Base-by-base conservation (phyloP, 2,113 vertebrate genomes). In the Macquaria australasica region DNA sequence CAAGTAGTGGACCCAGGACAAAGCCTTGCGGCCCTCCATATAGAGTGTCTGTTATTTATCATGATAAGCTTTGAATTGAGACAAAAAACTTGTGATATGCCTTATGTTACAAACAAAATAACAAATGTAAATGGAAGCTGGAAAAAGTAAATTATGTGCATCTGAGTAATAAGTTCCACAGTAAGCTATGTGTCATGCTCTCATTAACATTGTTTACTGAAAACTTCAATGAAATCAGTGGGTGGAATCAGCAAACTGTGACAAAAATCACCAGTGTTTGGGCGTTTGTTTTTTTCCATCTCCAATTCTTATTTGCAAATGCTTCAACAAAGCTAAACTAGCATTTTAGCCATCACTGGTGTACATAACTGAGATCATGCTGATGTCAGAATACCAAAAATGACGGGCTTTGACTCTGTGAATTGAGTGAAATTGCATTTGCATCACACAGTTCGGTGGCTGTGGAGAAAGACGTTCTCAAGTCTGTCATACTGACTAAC, bases 371-470 rank as follows among this genome's bases (percentile, higher is more conserved):
- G 75, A 50, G 59, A 20, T 51, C 31, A 16, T 8, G 28, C 55
- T 67, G 50, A 58, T 84, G 81, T 55, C 59, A 73, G 21, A 79
- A 56, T 62, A 58, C 18, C 21, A 45, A 28, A 76, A 82, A 23
- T 66, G 81, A 86, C 4, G 6, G 15, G 68, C 68, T 62, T 79
- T 34, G 75, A 18, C 67, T 60, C 59, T 1, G 56, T 25, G 72
- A 79, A 62, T 73, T 67, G 74, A 48, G 20, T 77, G 70, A 78
- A 86, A 84, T 70, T 53, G 73, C 21, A 58, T 87, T 91, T 85
- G 62, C 76, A 74, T 88, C 60, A 73, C 62, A 63, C 82, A 71
- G 84, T 69, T 79, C 74, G 78, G 82, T 81, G 80, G 63, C 68
- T 69, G 58, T 15, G 43, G 59, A 76, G 75, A 41, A 50, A 73